Evolutionary conservation across 2,797 vertebrate species (phyloP).

Genomic region (Brachyalestes nurse): DNA sequence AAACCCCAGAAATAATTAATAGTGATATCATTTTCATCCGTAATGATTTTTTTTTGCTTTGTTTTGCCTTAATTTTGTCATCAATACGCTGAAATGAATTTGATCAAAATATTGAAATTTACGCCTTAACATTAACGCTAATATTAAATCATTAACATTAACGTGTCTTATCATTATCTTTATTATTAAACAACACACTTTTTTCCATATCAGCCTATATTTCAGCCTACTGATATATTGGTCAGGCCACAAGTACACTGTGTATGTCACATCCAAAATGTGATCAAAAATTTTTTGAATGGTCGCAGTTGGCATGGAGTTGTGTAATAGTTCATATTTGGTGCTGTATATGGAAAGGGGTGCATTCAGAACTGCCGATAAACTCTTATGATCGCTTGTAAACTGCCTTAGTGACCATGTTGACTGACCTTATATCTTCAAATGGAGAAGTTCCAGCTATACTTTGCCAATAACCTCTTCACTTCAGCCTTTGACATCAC

Average conservation of each 20-base stretch:
- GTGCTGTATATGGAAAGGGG: background rate
- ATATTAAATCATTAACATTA: no score
- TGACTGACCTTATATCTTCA: background rate
- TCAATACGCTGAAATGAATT: no score
- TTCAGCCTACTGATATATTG: background rate
- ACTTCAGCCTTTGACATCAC: background rate
- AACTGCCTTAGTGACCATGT: background rate
- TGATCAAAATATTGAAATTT: no score
- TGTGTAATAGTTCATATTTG: constrained; percentile 5
- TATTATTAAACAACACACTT: no score
- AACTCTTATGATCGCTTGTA: constrained; percentile 7
- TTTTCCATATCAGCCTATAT: background rate
- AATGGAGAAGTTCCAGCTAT: background rate
- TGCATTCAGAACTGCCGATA: background rate
- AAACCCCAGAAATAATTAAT: no score
- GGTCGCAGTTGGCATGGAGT: background rate
- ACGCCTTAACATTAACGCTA: no score
- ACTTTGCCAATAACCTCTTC: background rate
- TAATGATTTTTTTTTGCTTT: no score
- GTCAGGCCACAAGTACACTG: background rate
- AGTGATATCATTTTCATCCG: no score
- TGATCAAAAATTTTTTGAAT: background rate
- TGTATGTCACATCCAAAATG: background rate
- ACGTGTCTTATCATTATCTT: no score
- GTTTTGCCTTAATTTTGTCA: no score